Evolutionary conservation across 1,140 invertebrate genomes (phyloP).

Genomic region (Formica selysi): DNA sequence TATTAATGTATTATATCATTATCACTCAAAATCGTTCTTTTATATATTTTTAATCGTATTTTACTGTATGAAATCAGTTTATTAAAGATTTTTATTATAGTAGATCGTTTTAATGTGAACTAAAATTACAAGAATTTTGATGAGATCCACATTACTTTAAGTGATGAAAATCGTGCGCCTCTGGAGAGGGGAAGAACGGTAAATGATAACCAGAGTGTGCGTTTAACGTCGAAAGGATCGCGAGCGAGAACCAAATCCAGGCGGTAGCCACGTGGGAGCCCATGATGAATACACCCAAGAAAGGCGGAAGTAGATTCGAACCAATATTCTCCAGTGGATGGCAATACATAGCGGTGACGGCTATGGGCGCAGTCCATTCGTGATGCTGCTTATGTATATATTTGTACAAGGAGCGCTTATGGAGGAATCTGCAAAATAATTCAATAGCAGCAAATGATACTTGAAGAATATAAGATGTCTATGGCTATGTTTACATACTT

Average conservation of each 20-base stretch:
- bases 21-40: no score
- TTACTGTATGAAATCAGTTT: not conserved
- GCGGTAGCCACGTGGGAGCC: conserved; percentile 94
- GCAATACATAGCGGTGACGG: conserved; percentile 94
- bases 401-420: conserved; percentile 92
- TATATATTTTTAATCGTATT: not conserved
- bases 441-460: not conserved
- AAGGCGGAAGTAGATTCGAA: conserved; percentile 93
- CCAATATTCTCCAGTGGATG: conserved; percentile 95
- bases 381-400: conserved; percentile 95
- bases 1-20: no score
- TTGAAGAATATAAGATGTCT: conserved; percentile 25
- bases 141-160: conserved; percentile 89
- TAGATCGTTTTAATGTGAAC: not conserved
- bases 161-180: conserved; percentile 97
- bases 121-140: conserved; percentile 5
- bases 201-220: conserved; percentile 96
- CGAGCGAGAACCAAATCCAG: conserved; percentile 94
- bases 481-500: not conserved
- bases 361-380: conserved; percentile 94
- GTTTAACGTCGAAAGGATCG: conserved; percentile 93
- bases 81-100: not conserved
- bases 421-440: conserved; percentile 89
- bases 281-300: conserved; percentile 93
- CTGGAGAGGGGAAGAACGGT: conserved; percentile 95